These are phyloP conservation scores for Drosophila niveifrons DNA, from an alignment of 2,888 invertebrate species.

Conservation along the genomic window DNA sequence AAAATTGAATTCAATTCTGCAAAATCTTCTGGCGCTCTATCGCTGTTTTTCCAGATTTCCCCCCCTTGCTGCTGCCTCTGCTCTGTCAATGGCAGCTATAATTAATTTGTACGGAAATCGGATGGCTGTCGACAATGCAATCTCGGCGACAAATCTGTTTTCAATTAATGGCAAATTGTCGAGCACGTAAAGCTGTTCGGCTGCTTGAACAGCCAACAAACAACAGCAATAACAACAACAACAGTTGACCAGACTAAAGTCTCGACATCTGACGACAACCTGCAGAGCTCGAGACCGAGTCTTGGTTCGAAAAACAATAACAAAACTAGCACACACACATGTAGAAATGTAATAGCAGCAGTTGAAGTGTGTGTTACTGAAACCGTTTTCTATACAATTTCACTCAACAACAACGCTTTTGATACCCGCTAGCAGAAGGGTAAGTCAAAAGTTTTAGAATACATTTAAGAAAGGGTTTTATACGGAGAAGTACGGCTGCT, in stretches of 20 bases:
- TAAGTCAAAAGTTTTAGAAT: no score
- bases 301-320: conserved; percentile 32
- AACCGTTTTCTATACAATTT: conserved; percentile 41
- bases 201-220: conserved; percentile 34
- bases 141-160: conserved; percentile 75
- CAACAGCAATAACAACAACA: conserved; percentile 19
- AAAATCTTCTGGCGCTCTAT: neutral
- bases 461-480: no score
- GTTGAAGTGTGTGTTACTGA: conserved; percentile 14
- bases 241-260: conserved; percentile 2
- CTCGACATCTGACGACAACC: conserved; percentile 3
- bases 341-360: neutral
- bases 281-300: conserved; percentile 9
- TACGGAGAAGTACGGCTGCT: no score
- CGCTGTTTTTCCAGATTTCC: conserved; percentile 17
- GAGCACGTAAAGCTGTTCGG: conserved; percentile 61
- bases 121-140: conserved; percentile 77
- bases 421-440: no score
- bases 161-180: conserved; percentile 79
- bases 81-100: conserved; percentile 70
- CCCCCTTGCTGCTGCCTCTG: neutral
- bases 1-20: conserved; percentile 49
- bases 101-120: conserved; percentile 76
- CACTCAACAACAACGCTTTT: conserved; percentile 13
- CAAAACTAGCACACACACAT: conserved; percentile 14